Evolutionary conservation across 2,113 vertebrate species (phyloP).

Genomic region (Hypocryptadius cinnamomeus): DNA sequence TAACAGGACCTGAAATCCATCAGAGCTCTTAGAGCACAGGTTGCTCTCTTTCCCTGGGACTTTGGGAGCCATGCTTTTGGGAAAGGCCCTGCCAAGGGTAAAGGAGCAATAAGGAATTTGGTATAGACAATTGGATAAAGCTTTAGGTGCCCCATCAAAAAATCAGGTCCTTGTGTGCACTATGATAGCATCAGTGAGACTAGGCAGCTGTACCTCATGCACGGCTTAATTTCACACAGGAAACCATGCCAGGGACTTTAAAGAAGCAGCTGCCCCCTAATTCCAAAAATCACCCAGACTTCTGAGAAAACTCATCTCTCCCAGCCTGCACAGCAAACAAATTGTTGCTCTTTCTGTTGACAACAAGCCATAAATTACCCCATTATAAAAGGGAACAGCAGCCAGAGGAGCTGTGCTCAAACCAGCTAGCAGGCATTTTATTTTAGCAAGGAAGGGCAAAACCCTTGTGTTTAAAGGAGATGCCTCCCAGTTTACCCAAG

Average conservation of each 20-base stretch:
- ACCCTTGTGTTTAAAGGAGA: neutral
- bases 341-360: conserved; percentile 22
- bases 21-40: neutral
- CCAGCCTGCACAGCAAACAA: neutral
- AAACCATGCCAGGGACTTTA: neutral
- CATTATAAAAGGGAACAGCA: neutral
- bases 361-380: conserved; percentile 16
- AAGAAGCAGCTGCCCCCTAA: conserved; percentile 11
- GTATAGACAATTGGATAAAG: neutral
- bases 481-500: neutral
- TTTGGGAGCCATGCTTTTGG: neutral
- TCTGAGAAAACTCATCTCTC: neutral
- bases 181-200: neutral
- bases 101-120: neutral
- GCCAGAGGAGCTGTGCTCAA: neutral
- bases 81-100: neutral
- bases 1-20: neutral
- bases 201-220: neutral
- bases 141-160: neutral
- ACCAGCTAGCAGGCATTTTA: neutral
- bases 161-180: neutral
- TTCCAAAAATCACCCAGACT: neutral
- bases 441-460: neutral
- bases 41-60: neutral
- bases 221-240: neutral